Conservation (phyloP, 1,140 invertebrate species). For the Micrasema longulum region DNA sequence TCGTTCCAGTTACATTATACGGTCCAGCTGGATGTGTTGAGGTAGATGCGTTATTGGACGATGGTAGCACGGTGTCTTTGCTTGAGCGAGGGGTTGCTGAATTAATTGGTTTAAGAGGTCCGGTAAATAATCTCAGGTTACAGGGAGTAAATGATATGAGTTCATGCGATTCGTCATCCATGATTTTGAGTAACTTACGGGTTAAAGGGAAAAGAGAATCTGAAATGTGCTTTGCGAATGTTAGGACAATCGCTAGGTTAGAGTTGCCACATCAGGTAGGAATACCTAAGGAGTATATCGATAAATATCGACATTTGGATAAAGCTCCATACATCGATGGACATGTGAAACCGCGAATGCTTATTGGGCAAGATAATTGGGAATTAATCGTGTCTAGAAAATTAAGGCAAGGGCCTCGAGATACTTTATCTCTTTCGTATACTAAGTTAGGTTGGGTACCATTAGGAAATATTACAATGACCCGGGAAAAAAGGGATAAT, state of each 20-base stretch:
- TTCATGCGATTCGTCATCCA: neutral
- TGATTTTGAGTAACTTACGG: neutral
- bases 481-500: neutral
- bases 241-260: neutral
- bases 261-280: neutral
- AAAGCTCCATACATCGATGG: neutral
- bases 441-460: neutral
- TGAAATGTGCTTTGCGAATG: neutral
- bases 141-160: neutral
- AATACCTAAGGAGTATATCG: neutral
- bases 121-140: neutral
- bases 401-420: neutral
- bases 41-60: neutral
- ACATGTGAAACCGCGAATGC: neutral
- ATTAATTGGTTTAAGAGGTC: neutral
- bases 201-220: neutral
- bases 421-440: neutral
- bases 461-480: neutral
- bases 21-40: neutral
- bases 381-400: neutral
- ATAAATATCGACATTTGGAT: constrained; percentile 1
- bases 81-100: neutral
- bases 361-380: constrained; percentile 1
- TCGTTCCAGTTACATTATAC: neutral
- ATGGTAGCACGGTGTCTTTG: neutral